Evolutionary conservation across 2,797 vertebrate species (phyloP).

Genomic region (Heterohyrax brucei): DNA sequence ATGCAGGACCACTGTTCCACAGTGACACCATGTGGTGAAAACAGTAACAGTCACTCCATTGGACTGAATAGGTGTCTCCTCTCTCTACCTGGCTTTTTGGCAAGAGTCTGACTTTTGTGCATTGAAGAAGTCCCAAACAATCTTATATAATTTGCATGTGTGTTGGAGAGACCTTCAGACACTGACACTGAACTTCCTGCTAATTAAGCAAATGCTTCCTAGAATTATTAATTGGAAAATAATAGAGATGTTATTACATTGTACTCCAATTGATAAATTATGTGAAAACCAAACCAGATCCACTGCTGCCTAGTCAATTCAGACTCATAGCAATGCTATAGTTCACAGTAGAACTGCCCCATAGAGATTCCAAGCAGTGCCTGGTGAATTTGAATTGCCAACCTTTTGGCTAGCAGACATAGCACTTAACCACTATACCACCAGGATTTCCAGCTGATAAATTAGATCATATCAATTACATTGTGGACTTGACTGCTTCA

Average conservation of each 20-base stretch:
- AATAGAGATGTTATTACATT: not conserved
- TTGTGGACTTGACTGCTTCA: not conserved
- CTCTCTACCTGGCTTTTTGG: not conserved
- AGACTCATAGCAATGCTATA: too few relatives aligned
- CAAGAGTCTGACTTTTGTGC: not conserved
- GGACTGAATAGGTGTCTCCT: not conserved
- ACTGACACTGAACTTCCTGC: not conserved
- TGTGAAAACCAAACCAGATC: too few relatives aligned
- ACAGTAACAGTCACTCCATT: not conserved
- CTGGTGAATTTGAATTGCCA: too few relatives aligned
- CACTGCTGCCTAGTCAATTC: too few relatives aligned
- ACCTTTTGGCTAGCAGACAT: too few relatives aligned
- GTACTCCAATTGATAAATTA: too few relatives aligned
- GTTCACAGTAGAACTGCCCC: too few relatives aligned
- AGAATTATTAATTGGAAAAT: not conserved
- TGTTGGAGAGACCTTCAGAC: not conserved
- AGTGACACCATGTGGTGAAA: not conserved
- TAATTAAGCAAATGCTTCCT: constrained; percentile 25
- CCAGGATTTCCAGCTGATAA: not conserved
- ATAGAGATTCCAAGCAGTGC: too few relatives aligned
- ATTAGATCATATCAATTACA: not conserved
- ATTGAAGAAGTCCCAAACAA: not conserved
- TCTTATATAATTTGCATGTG: not conserved
- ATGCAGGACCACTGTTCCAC: not conserved
- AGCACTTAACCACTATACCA: too few relatives aligned